Percentiles rank a stretch among this genome's conserved stretches.
These are phyloP conservation scores for Ctenopoma multispine DNA, from an alignment of 2,797 vertebrate genomes.

Conservation along the genomic window DNA sequence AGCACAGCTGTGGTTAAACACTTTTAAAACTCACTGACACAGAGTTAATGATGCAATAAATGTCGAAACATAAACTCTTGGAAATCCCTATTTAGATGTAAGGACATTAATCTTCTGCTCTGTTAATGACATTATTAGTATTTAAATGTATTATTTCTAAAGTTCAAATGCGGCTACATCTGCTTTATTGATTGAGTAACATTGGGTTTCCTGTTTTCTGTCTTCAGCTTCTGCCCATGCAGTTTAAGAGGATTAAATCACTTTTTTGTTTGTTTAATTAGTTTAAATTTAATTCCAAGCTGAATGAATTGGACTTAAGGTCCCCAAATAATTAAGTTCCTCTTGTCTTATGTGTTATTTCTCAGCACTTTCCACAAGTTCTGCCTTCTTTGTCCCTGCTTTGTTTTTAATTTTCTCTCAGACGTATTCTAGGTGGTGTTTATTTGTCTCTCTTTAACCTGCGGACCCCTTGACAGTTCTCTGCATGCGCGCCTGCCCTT, in stretches of 20 bases:
- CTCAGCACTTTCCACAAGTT: neutral
- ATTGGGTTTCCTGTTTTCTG: slow-evolving; percentile 14
- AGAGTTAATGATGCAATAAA: too few species aligned
- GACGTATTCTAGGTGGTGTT: slow-evolving; percentile 45
- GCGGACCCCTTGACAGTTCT: slow-evolving; percentile 6
- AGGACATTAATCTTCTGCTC: neutral
- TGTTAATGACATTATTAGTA: neutral
- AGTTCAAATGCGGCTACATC: neutral
- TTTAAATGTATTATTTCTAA: neutral
- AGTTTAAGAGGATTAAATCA: slow-evolving; percentile 37
- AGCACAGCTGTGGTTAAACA: too few species aligned
- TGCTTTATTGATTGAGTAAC: neutral
- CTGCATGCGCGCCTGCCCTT: slow-evolving; percentile 18
- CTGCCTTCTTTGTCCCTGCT: neutral
- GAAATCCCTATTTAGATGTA: too few species aligned
- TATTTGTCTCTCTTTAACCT: slow-evolving; percentile 18
- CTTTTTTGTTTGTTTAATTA: slow-evolving; percentile 38
- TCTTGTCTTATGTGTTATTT: slow-evolving; percentile 30
- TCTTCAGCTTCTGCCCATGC: slow-evolving; percentile 1
- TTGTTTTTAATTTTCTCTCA: slow-evolving; percentile 26
- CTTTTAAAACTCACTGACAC: too few species aligned
- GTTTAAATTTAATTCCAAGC: slow-evolving; percentile 28
- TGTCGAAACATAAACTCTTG: too few species aligned
- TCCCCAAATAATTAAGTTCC: slow-evolving; percentile 39
- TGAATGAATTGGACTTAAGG: slow-evolving; percentile 30